phyloP scores from a whole-genome alignment of 1,140 invertebrate species.

The Panagrolaimus sp. region DNA sequence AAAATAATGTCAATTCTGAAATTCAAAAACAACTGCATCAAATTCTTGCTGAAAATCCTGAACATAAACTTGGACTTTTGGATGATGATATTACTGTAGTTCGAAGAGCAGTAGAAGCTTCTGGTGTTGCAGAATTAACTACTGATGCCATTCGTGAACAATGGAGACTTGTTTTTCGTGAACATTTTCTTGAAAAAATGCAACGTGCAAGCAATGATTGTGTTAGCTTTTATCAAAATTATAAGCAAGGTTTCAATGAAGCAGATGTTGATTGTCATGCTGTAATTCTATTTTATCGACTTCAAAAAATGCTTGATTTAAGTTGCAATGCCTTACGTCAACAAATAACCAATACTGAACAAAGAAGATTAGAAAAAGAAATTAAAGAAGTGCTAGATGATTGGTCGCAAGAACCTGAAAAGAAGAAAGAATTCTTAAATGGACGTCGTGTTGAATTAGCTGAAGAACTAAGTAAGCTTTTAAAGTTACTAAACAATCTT shows the following conservation, averaged over 20 bases:
- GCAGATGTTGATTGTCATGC: slow-evolving; percentile 78
- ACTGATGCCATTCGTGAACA: slow-evolving; percentile 72
- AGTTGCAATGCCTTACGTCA: slow-evolving; percentile 89
- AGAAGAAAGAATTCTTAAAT: slow-evolving; percentile 77
- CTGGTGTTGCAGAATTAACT: slow-evolving; percentile 60
- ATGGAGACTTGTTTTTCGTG: slow-evolving; percentile 82
- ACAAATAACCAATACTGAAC: slow-evolving; percentile 88
- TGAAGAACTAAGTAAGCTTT: slow-evolving; percentile 86
- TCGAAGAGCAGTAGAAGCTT: slow-evolving; percentile 79
- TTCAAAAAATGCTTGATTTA: slow-evolving; percentile 87
- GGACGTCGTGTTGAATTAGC: slow-evolving; percentile 86
- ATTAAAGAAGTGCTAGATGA: slow-evolving; percentile 71
- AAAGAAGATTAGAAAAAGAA: slow-evolving; percentile 84
- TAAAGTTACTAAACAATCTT: too few relatives aligned
- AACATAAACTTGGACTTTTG: slow-evolving; percentile 71
- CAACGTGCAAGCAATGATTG: slow-evolving; percentile 69
- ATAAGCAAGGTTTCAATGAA: slow-evolving; percentile 67
- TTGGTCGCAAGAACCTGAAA: slow-evolving; percentile 78
- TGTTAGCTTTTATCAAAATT: slow-evolving; percentile 86
- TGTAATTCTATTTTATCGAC: slow-evolving; percentile 91
- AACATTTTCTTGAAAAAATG: slow-evolving; percentile 77
- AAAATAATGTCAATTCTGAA: slow-evolving; percentile 70
- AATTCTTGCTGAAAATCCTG: slow-evolving; percentile 71
- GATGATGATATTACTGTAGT: slow-evolving; percentile 87
- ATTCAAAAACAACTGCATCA: slow-evolving; percentile 80